Evolutionary conservation across 2,888 invertebrate species (phyloP).

Genomic region (Dicyrtoma fusca): DNA sequence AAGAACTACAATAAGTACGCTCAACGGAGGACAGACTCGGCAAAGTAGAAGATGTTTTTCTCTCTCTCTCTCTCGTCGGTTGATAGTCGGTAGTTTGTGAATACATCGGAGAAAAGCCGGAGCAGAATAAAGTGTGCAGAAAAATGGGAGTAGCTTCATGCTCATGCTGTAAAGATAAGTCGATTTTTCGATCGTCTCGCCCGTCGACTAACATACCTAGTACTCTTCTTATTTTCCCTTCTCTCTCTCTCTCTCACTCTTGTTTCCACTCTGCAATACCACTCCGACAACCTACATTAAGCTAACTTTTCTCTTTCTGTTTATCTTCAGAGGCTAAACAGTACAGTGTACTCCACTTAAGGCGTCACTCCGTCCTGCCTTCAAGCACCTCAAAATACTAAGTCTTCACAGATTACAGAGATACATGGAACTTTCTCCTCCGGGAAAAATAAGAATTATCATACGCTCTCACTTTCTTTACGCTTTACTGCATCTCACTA

Average conservation of each 20-base stretch:
- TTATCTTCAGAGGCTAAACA: conserved; percentile 29
- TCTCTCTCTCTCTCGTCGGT: conserved; percentile 34
- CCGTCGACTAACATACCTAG: conserved; percentile 1
- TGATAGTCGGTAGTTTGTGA: conserved; percentile 41
- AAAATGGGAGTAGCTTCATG: conserved; percentile 49
- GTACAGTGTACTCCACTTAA: conserved; percentile 26
- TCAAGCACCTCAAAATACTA: conserved; percentile 17
- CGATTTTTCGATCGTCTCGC: conserved; percentile 35
- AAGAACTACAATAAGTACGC: conserved; percentile 23
- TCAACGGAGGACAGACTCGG: conserved; percentile 35
- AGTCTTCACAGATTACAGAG: not conserved
- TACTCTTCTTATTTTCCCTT: conserved; percentile 16
- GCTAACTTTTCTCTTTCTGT: conserved; percentile 20
- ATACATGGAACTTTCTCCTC: conserved; percentile 24
- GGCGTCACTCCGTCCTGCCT: conserved; percentile 13
- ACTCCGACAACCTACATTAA: conserved; percentile 14
- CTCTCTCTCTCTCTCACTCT: conserved; percentile 8
- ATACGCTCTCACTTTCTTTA: not conserved
- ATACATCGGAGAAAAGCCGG: conserved; percentile 25
- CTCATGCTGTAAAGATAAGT: conserved; percentile 32
- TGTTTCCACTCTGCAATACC: not conserved
- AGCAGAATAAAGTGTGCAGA: conserved; percentile 43
- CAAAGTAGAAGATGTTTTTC: conserved; percentile 11
- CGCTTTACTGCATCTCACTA: not conserved
- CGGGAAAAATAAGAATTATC: conserved; percentile 32